These are phyloP conservation scores for Carduelis carduelis DNA, from an alignment of 2,797 vertebrate species.

Conservation along the genomic window DNA sequence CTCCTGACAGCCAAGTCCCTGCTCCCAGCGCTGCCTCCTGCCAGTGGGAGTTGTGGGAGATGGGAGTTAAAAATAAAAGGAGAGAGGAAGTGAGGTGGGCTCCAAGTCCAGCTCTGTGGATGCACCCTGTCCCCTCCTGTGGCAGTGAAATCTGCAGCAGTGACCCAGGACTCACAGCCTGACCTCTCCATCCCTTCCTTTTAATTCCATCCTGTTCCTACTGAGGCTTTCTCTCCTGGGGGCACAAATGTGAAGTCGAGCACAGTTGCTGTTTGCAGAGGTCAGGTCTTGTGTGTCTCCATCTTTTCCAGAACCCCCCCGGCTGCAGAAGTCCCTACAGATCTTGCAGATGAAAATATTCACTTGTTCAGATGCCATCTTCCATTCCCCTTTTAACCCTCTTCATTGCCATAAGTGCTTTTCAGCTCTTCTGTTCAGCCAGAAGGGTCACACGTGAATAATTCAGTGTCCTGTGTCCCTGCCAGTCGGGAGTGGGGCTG, in stretches of 20 bases:
- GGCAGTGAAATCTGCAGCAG: background rate
- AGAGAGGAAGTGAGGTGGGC: background rate
- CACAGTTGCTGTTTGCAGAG: background rate
- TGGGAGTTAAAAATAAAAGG: background rate
- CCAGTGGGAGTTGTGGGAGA: background rate
- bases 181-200: background rate
- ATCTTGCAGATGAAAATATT: background rate
- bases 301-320: background rate
- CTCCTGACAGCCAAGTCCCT: background rate
- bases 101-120: rapidly evolving
- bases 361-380: background rate
- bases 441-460: background rate
- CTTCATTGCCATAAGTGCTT: rapidly evolving
- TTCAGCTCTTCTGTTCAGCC: background rate
- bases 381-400: background rate
- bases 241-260: background rate
- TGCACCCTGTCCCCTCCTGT: background rate
- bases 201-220: background rate
- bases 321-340: background rate
- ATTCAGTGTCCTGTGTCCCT: background rate
- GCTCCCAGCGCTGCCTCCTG: background rate
- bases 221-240: background rate
- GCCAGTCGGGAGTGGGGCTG: rapidly evolving
- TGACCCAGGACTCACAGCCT: background rate
- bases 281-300: background rate